Conservation (phyloP, 92 coral and sea anemone species). For the Epizoanthus stellaris region DNA sequence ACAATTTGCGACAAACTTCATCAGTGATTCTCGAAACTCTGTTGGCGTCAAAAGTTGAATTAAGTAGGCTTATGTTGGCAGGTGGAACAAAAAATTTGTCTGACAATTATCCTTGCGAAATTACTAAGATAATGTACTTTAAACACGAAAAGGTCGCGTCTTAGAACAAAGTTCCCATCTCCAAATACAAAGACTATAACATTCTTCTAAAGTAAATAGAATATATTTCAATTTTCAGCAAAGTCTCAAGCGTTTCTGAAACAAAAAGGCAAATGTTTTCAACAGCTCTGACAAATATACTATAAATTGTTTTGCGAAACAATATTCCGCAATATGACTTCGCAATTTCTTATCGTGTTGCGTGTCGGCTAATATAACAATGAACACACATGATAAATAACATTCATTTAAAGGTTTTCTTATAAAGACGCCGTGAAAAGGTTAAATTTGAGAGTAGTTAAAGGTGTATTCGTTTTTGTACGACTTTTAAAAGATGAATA, state of each 20-base stretch:
- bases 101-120: background rate
- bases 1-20: background rate
- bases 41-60: slow-evolving; percentile 24
- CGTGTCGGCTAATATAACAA: background rate
- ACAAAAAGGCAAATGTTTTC: background rate
- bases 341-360: background rate
- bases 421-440: background rate
- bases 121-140: background rate
- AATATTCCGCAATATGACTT: slow-evolving; percentile 4
- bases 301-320: slow-evolving; percentile 6
- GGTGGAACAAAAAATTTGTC: slow-evolving; percentile 4
- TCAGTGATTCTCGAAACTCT: background rate
- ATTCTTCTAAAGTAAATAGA: background rate
- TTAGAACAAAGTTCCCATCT: background rate
- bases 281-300: slow-evolving; percentile 9
- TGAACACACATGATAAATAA: background rate
- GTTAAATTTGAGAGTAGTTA: background rate
- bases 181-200: background rate
- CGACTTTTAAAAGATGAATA: background rate
- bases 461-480: background rate
- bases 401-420: background rate
- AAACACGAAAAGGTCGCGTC: background rate
- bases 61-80: slow-evolving; percentile 14
- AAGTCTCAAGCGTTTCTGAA: background rate
- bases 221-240: background rate